Percentiles rank a stretch among this genome's conserved stretches.
Conservation (phyloP, 2,888 invertebrate species). For the Tiliacea aurago region DNA sequence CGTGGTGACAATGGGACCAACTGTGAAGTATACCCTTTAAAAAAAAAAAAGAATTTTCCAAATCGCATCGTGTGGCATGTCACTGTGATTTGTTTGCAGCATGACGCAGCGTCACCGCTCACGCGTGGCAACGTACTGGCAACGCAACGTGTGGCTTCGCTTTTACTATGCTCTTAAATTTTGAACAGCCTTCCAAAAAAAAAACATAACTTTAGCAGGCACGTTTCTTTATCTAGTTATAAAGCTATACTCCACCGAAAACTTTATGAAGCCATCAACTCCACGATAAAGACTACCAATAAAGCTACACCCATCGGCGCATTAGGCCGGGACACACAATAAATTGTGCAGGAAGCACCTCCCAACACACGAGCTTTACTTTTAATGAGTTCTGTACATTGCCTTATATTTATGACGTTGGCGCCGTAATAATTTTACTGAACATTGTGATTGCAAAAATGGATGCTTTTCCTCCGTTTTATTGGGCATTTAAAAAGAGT, state of each 20-base stretch:
- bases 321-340: conserved; percentile 65
- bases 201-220: neutral
- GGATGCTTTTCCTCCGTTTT: conserved; percentile 8
- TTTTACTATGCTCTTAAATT: no score
- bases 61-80: no score
- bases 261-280: conserved; percentile 39
- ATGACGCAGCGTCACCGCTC: no score
- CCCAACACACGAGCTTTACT: conserved; percentile 68
- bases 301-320: conserved; percentile 58
- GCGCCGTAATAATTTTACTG: conserved; percentile 58
- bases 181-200: no score
- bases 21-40: no score
- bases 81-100: no score
- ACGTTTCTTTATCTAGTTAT: neutral
- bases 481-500: conserved; percentile 1
- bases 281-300: conserved; percentile 53
- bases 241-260: neutral
- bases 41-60: no score
- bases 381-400: conserved; percentile 70
- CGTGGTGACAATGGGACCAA: no score
- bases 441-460: conserved; percentile 57
- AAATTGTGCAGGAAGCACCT: conserved; percentile 66
- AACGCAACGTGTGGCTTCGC: no score
- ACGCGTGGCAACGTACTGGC: no score
- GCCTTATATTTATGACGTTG: conserved; percentile 62